phyloP scores from a whole-genome alignment of 53 echinoderm and acorn worm species.

The Glandiceps talaboti region DNA sequence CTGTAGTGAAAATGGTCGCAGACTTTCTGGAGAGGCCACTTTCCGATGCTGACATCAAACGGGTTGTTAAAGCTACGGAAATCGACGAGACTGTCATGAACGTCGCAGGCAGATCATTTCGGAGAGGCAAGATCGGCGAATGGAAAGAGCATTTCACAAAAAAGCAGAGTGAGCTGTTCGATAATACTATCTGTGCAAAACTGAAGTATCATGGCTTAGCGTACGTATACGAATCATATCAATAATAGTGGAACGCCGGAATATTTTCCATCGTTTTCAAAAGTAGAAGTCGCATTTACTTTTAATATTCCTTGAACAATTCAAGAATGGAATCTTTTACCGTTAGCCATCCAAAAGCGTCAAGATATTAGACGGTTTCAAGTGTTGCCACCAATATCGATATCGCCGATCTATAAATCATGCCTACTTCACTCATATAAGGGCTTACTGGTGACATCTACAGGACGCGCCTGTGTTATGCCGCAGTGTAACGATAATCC shows the following conservation, averaged over 20 bases:
- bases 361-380: too few species aligned
- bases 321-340: too few species aligned
- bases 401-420: too few species aligned
- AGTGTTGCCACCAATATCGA: too few species aligned
- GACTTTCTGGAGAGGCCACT: neutral
- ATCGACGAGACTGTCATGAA: neutral
- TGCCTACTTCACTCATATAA: too few species aligned
- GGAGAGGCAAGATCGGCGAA: neutral
- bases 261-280: neutral
- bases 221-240: neutral
- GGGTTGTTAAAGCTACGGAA: neutral
- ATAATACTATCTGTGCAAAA: neutral
- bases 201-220: neutral
- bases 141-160: neutral
- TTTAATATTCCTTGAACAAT: too few species aligned
- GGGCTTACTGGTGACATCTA: too few species aligned
- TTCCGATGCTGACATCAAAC: neutral
- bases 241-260: neutral
- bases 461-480: too few species aligned
- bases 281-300: too few species aligned
- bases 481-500: too few species aligned
- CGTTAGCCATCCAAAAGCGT: too few species aligned
- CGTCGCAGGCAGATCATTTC: neutral
- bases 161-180: neutral
- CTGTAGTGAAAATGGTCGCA: neutral